Evolutionary conservation across 2,888 invertebrate species (phyloP).

Genomic region (Drosophila formosana): DNA sequence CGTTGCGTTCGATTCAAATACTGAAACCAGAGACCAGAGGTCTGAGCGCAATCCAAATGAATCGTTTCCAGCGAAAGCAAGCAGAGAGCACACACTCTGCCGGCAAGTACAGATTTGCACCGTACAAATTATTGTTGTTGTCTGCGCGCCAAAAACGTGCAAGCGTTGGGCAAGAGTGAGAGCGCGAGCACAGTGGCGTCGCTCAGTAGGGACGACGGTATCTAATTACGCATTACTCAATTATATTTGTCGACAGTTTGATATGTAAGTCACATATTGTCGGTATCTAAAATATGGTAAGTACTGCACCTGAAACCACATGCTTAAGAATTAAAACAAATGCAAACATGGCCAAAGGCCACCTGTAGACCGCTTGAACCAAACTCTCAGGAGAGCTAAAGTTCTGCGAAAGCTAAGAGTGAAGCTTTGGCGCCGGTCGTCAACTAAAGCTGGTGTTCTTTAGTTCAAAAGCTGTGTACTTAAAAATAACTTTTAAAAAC

Average conservation of each 20-base stretch:
- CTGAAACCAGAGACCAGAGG: slow-evolving; percentile 34
- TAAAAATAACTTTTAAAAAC: not conserved
- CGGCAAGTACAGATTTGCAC: slow-evolving; percentile 55
- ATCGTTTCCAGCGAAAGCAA: slow-evolving; percentile 22
- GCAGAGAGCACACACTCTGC: slow-evolving; percentile 42
- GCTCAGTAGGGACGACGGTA: not conserved
- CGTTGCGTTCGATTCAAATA: slow-evolving; percentile 60
- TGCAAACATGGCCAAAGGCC: slow-evolving; percentile 19
- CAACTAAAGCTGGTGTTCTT: not conserved
- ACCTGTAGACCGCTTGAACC: slow-evolving; percentile 40
- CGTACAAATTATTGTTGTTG: slow-evolving; percentile 36
- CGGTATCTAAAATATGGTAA: not conserved
- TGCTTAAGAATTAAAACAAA: not conserved
- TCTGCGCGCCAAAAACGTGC: slow-evolving; percentile 71
- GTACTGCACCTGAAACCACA: slow-evolving; percentile 6
- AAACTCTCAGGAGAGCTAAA: slow-evolving; percentile 8
- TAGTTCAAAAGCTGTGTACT: not conserved
- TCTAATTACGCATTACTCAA: slow-evolving; percentile 4
- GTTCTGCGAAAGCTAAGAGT: slow-evolving; percentile 20
- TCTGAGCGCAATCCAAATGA: slow-evolving; percentile 32
- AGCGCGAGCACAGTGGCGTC: slow-evolving; percentile 39
- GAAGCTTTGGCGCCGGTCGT: slow-evolving; percentile 11
- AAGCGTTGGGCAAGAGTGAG: slow-evolving; percentile 22
- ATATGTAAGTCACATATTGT: slow-evolving; percentile 11
- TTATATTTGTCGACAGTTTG: slow-evolving; percentile 3